Evolutionary conservation across 2,888 invertebrate species (phyloP).

Genomic region (Proisotoma minuta): DNA sequence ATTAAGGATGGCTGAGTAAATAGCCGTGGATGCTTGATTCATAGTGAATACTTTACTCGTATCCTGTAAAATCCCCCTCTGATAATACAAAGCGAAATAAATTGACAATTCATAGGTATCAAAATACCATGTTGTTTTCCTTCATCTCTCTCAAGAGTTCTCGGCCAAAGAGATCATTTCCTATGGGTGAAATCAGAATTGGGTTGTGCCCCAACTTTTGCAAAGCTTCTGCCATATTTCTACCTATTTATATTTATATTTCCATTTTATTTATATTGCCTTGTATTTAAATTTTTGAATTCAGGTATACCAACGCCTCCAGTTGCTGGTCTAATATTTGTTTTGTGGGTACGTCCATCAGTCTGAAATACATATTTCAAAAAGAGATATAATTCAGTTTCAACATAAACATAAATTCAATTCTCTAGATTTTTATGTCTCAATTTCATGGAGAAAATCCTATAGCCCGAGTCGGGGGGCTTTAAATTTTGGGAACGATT

Average conservation of each 20-base stretch:
- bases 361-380: too few species aligned
- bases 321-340: conserved; percentile 53
- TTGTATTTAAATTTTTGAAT: too few species aligned
- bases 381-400: too few species aligned
- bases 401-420: too few species aligned
- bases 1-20: conserved; percentile 72
- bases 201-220: conserved; percentile 62
- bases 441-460: too few species aligned
- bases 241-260: too few species aligned
- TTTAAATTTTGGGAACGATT: too few species aligned
- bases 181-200: conserved; percentile 68
- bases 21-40: conserved; percentile 59
- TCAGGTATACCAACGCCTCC: conserved; percentile 86
- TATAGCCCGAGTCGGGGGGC: too few species aligned
- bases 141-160: conserved; percentile 36
- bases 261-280: too few species aligned
- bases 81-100: not conserved
- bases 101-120: not conserved
- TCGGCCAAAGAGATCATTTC: conserved; percentile 58
- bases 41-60: conserved; percentile 26
- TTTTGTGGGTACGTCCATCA: conserved; percentile 73
- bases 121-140: conserved; percentile 33
- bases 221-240: conserved; percentile 85
- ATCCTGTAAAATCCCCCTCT: conserved; percentile 25
- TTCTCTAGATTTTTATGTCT: too few species aligned